Base-by-base conservation (phyloP, 2,113 vertebrate species). In the Barnardius zonarius region DNA sequence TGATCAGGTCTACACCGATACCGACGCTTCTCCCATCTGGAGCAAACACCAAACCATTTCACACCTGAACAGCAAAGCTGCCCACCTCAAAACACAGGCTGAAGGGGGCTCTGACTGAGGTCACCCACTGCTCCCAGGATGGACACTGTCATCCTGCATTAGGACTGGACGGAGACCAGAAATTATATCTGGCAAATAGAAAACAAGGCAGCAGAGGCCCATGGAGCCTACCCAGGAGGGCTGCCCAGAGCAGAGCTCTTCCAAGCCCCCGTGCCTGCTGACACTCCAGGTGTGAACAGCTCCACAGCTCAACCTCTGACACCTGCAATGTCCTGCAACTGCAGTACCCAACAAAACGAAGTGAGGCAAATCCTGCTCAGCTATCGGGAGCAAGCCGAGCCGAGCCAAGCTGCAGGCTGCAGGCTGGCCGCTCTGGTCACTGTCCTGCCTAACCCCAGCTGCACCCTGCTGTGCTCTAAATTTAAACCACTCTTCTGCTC, bases 251-350 rank as follows among this genome's bases (percentile, higher is more conserved):
- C n/a, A 37, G 37, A 44, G 35, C 30, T 61, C 62, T 6, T 22
- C 43, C 0, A 6, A 89, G 41, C 13, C 48, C 62, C 25, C 43
- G 0, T 1, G 1, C 57, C 6, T 5, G 54, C 62, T 6, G 16
- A 35, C 33, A 10, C 49, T 39, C 11, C 2, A 12, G 39, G 25
- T 31, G 13, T 12, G 25, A 30, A 31, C 6, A 7, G 74, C 44
- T 14, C 20, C 14, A 9, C 37, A 90, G 48, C 68, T 51, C 35
- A 10, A 49, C 33, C 57, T 16, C 57, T 35, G 57, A 20, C 33
- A 59, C 33, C 57, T 59, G 33, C 57, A 10, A 18, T 18, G 24
- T 51, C 54, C 41, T 22, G 17, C 23, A 67, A 16, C 41, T 9
- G 43, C 62, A 48, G 43, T 14, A 31, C 31, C 11, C 14, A 25